A percentile compares a stretch with the other conserved stretches of the same genome.
Evolutionary conservation across 1,140 invertebrate genomes (phyloP).

Genomic region (Oreohelix idahoensis): DNA sequence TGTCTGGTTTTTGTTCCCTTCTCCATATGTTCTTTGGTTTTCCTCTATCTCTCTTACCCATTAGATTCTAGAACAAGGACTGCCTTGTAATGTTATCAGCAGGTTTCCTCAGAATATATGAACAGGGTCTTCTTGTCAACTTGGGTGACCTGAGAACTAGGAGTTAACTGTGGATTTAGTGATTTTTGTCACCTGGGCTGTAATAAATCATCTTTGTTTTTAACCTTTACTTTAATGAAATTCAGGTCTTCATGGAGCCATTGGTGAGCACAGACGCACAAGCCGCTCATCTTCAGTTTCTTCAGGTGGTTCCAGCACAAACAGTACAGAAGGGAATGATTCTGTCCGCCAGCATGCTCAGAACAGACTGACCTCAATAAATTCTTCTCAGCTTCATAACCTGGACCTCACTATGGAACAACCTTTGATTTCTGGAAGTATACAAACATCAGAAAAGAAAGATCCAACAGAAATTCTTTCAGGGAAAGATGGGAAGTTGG

Average conservation of each 20-base stretch:
- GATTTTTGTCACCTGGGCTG: too few relatives aligned
- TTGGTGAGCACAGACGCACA: slow-evolving; percentile 29
- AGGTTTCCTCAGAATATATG: too few relatives aligned
- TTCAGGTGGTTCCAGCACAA: slow-evolving; percentile 27
- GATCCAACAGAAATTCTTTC: background rate
- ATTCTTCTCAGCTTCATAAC: background rate
- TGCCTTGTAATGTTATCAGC: too few relatives aligned
- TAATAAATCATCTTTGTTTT: too few relatives aligned
- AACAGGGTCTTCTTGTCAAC: too few relatives aligned
- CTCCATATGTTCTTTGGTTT: too few relatives aligned
- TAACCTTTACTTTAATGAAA: background rate
- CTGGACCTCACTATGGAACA: background rate
- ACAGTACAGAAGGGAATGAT: slow-evolving; percentile 8
- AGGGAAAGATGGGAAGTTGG: background rate
- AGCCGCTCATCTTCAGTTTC: slow-evolving; percentile 33
- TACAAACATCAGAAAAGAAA: background rate
- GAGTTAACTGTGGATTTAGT: too few relatives aligned
- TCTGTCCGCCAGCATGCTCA: slow-evolving; percentile 6
- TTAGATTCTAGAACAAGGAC: too few relatives aligned
- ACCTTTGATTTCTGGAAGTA: background rate
- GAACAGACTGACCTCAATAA: slow-evolving; percentile 17
- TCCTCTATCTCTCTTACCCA: too few relatives aligned
- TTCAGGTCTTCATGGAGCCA: slow-evolving; percentile 32
- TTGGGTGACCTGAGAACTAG: too few relatives aligned
- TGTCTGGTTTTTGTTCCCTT: too few relatives aligned